A percentile compares a stretch with the other conserved stretches of the same genome.
Evolutionary conservation across 1,140 invertebrate genomes (phyloP).

Genomic region (Dendroctonus valens): DNA sequence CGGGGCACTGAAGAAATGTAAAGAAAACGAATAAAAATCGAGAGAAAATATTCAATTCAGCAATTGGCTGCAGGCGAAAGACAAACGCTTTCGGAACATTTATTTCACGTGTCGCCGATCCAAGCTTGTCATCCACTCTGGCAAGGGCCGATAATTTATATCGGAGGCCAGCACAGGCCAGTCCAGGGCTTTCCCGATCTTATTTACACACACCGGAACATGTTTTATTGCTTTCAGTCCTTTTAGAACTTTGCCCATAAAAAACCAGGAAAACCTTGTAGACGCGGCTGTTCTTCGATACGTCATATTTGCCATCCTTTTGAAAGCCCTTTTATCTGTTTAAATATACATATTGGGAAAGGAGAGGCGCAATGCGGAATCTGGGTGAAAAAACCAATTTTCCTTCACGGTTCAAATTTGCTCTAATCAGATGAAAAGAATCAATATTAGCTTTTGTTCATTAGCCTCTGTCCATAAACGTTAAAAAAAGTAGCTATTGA

Average conservation of each 20-base stretch:
- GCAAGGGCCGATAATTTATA: constrained; percentile 28
- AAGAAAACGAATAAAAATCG: no score
- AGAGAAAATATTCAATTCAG: constrained; percentile 23
- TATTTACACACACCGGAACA: constrained; percentile 33
- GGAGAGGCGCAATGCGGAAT: no score
- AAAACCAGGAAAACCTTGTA: constrained; percentile 13
- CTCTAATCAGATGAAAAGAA: no score
- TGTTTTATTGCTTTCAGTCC: constrained; percentile 32
- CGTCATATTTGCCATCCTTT: constrained; percentile 7
- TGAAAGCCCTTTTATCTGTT: no score
- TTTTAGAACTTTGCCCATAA: constrained; percentile 27
- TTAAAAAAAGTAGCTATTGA: no score
- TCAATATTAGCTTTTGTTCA: no score
- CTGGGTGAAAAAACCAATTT: no score
- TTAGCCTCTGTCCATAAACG: no score
- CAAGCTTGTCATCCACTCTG: constrained; percentile 21
- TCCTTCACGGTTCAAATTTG: no score
- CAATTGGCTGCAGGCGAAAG: constrained; percentile 25
- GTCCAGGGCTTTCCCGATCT: constrained; percentile 31
- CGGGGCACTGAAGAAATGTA: no score
- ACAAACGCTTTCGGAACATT: constrained; percentile 30
- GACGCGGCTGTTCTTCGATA: constrained; percentile 7
- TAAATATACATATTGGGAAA: no score
- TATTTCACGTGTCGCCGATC: constrained; percentile 28
- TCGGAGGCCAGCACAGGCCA: constrained; percentile 27